Conservation (phyloP, 2,797 vertebrate genomes). For the Bovichtus diacanthus region DNA sequence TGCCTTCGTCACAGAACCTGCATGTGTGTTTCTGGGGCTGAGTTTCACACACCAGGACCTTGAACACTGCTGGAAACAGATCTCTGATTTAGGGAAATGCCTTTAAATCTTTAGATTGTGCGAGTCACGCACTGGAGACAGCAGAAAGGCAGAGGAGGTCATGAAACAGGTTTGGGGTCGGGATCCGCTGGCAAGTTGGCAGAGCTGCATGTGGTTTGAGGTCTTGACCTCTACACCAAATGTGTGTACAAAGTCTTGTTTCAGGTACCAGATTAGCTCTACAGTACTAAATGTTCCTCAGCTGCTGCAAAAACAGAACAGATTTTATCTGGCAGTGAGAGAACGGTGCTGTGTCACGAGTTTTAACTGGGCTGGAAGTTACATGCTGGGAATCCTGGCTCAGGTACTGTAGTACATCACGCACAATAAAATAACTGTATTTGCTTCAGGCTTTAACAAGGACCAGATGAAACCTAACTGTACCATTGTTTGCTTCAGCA, state of each 20-base stretch:
- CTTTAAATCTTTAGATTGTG: not conserved
- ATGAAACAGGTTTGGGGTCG: not conserved
- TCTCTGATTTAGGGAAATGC: not conserved
- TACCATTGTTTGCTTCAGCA: not conserved
- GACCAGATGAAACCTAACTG: not conserved
- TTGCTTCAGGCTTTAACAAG: not conserved
- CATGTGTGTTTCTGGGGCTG: not conserved
- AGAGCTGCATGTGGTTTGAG: not conserved
- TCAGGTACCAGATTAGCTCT: constrained; percentile 13
- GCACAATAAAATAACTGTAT: not conserved
- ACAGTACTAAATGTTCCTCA: not conserved
- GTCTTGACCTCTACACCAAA: not conserved
- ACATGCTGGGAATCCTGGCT: constrained; percentile 20
- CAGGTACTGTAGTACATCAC: not conserved
- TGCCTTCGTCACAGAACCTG: not conserved
- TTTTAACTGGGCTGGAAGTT: constrained; percentile 1
- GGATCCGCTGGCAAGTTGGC: not conserved
- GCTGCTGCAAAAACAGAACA: not conserved
- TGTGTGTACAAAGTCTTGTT: constrained; percentile 13
- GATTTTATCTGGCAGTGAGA: not conserved
- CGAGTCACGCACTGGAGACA: not conserved
- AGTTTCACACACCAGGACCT: not conserved
- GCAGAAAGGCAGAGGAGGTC: not conserved
- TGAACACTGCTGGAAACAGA: not conserved
- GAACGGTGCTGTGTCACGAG: not conserved